Evolutionary conservation across 2,113 vertebrate species (phyloP), one percentile per base, ranked within the genome.

Genomic region (Gnathonemus longibarbis): DNA sequence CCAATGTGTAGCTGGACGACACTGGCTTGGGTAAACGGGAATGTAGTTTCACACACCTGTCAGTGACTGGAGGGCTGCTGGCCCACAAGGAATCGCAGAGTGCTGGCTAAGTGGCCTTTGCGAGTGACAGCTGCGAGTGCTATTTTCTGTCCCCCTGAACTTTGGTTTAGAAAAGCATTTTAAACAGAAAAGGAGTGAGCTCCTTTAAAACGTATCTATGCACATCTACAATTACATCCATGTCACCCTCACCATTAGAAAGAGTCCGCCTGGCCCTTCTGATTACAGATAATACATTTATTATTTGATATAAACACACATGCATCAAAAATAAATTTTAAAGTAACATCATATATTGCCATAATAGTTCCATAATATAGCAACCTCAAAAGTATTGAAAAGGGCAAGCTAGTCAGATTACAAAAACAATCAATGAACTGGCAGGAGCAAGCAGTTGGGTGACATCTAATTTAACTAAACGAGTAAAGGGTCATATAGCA

Each of bases 241-340:
- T 39, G 35, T 84, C 39, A 48, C 15, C 39, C 80, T 24, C 45
- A 46, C 80, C 17, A 48, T 84, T 24, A 19, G 42, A 84, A 48
- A 48, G 2, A 84, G 45, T 48, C 17, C 19, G n/a, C 5, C 9
- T 45, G 45, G 19, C 24, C 39, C 8, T 84, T n/a, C 45, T n/a
- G 39, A 46, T 39, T 87, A 52, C 4, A 35, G 27, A 87, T 48
- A 42, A 84, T 84, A 84, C 45, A 46, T 35, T 35, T 86, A 49
- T 27, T 48, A 21, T 87, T 53, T 8, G 7, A 53, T 27, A 53
- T 53, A 56, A 87, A 39, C 13, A 39, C n/a, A 53, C 49, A 87
- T 87, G 85, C 85, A 50, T 52, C 49, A 87, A 87, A 87, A 87
- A 53, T 53, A 87, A 53, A 52, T 87, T 84, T 48, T 48, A 87